Evolutionary conservation across 92 coral and sea anemone species (phyloP).

Genomic region (Micromussa lordhowensis): DNA sequence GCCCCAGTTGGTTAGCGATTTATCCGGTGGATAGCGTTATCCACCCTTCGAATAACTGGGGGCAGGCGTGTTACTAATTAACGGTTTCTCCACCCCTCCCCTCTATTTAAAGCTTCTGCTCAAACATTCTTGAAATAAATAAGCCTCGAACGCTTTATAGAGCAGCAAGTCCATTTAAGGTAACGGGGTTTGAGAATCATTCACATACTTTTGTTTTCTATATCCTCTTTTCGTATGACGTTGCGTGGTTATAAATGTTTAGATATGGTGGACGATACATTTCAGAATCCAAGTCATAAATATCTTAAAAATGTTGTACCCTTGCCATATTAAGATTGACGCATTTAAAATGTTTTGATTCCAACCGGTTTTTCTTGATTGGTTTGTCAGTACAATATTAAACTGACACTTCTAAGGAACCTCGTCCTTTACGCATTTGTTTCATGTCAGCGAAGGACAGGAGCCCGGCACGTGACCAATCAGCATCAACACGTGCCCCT

Average conservation of each 20-base stretch:
- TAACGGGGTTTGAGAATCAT: background rate
- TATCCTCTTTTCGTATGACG: background rate
- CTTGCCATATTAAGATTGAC: background rate
- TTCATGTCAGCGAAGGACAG: background rate
- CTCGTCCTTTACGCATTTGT: background rate
- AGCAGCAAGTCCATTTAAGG: too few relatives aligned
- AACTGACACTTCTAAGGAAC: background rate
- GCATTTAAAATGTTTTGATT: background rate
- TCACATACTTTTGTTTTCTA: background rate
- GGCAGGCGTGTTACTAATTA: too few relatives aligned
- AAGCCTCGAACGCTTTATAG: too few relatives aligned
- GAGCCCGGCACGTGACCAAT: background rate
- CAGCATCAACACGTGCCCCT: background rate
- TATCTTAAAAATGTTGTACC: background rate
- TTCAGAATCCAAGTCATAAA: background rate
- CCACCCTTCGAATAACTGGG: too few relatives aligned
- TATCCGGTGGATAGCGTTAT: too few relatives aligned
- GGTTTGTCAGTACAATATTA: background rate
- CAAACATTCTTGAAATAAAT: too few relatives aligned
- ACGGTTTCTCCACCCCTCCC: too few relatives aligned
- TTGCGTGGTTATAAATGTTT: too few relatives aligned
- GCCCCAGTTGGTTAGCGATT: too few relatives aligned
- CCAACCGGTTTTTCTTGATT: background rate
- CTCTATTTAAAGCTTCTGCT: too few relatives aligned
- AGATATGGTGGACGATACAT: background rate